A percentile compares a stretch with the other conserved stretches of the same genome.
Evolutionary conservation across 2,113 vertebrate species (phyloP).

Genomic region (Tringa solitaria): DNA sequence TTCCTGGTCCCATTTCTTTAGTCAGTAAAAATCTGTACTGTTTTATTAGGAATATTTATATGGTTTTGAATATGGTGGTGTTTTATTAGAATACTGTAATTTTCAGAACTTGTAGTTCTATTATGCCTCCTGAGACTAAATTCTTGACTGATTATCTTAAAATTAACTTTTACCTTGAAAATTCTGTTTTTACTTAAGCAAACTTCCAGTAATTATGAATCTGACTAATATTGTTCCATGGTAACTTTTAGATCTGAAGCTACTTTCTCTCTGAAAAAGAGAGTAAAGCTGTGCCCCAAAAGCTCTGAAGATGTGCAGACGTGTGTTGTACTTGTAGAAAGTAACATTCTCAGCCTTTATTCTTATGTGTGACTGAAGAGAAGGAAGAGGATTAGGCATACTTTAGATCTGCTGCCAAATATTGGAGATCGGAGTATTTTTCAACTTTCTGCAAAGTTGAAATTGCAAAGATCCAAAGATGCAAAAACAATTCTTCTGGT

Average conservation of each 20-base stretch:
- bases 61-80: not conserved
- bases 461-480: too few species aligned
- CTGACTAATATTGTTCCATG: not conserved
- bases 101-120: not conserved
- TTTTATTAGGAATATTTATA: not conserved
- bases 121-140: not conserved
- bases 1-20: not conserved
- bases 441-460: too few species aligned
- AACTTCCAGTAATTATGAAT: not conserved
- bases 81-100: not conserved
- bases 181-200: not conserved
- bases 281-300: not conserved
- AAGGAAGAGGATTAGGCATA: not conserved
- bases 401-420: not conserved
- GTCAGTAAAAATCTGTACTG: not conserved
- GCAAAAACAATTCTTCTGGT: not conserved
- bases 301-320: not conserved
- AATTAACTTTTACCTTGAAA: not conserved
- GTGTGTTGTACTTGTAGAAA: not conserved
- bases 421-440: not conserved
- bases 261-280: not conserved
- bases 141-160: not conserved
- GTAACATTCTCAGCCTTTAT: not conserved
- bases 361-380: not conserved
- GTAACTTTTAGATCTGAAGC: not conserved